A percentile compares a stretch with the other conserved stretches of the same genome.
phyloP scores from a whole-genome alignment of 2,888 invertebrate species.

The Aricia artaxerxes region DNA sequence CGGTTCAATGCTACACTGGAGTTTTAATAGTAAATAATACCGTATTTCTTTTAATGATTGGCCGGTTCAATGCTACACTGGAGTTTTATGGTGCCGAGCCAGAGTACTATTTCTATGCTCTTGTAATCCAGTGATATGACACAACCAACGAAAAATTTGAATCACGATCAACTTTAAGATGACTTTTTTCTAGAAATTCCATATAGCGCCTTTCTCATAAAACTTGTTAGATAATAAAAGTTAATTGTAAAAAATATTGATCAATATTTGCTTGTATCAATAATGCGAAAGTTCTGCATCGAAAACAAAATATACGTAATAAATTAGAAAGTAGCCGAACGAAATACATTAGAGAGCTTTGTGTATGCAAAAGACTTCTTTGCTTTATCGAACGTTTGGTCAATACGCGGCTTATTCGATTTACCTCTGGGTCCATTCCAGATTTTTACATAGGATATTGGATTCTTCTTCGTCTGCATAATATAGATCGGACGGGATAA shows the following conservation, averaged over 20 bases:
- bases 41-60: too few species aligned
- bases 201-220: neutral
- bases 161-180: too few species aligned
- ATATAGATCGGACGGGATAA: constrained; percentile 47
- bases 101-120: too few species aligned
- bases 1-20: too few species aligned
- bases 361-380: constrained; percentile 31
- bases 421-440: constrained; percentile 47
- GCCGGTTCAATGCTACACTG: too few species aligned
- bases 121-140: too few species aligned
- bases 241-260: neutral
- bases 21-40: too few species aligned
- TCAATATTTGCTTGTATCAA: neutral
- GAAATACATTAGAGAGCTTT: constrained; percentile 27
- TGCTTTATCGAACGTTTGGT: constrained; percentile 50
- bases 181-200: too few species aligned
- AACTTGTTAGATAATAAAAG: neutral
- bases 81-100: too few species aligned
- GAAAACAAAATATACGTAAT: neutral
- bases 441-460: constrained; percentile 67
- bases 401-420: constrained; percentile 54
- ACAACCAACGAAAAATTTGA: too few species aligned
- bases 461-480: constrained; percentile 55
- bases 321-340: constrained; percentile 18
- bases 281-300: neutral